phyloP scores from a whole-genome alignment of 2,888 invertebrate species.

The Isotomurus palustris region DNA sequence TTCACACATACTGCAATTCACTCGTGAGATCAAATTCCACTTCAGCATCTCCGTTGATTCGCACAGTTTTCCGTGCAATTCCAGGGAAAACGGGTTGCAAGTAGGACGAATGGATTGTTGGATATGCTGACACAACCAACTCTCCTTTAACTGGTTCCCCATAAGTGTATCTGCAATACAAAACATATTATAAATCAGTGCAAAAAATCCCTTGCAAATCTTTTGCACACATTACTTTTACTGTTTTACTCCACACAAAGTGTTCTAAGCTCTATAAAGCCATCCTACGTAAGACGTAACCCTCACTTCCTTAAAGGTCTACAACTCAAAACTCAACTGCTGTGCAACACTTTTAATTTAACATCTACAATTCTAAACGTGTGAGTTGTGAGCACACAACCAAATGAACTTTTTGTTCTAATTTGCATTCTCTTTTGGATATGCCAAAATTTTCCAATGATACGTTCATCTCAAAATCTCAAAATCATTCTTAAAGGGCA shows the following conservation, averaged over 20 bases:
- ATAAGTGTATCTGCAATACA: conserved; percentile 72
- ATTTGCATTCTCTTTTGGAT: too few relatives aligned
- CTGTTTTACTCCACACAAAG: not conserved
- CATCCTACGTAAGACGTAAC: too few relatives aligned
- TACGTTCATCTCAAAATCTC: too few relatives aligned
- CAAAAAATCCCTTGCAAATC: not conserved
- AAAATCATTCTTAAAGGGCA: too few relatives aligned
- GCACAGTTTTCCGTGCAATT: conserved; percentile 57
- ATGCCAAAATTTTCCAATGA: too few relatives aligned
- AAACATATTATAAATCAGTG: not conserved
- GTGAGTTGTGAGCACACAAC: too few relatives aligned
- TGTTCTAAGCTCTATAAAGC: too few relatives aligned
- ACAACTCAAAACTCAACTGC: too few relatives aligned
- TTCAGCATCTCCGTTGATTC: conserved; percentile 68
- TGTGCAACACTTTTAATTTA: too few relatives aligned
- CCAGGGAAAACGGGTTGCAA: conserved; percentile 71
- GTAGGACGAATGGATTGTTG: conserved; percentile 71
- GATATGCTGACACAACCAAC: conserved; percentile 76
- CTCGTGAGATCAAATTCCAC: conserved; percentile 72
- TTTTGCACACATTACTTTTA: not conserved
- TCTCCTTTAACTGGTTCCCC: conserved; percentile 83
- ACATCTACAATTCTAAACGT: too few relatives aligned
- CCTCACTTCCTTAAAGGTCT: too few relatives aligned
- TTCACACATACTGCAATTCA: conserved; percentile 54
- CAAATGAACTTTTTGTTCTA: too few relatives aligned